These are phyloP conservation scores for Myocastor coypus DNA, from an alignment of 2,113 vertebrate species.

Conservation along the genomic window DNA sequence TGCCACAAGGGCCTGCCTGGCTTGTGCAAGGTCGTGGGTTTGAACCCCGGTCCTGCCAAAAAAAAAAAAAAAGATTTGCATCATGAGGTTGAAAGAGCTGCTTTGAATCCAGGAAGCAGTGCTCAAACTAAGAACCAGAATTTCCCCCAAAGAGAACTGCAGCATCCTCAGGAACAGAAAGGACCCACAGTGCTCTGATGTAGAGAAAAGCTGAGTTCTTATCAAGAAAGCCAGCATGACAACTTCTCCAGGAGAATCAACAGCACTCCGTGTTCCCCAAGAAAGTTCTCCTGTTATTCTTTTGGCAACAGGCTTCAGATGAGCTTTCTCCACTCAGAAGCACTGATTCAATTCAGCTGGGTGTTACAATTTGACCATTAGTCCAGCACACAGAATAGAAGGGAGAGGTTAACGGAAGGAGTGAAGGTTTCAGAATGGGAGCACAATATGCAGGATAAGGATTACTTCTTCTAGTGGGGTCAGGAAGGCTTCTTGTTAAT, in stretches of 20 bases:
- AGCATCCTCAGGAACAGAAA: neutral
- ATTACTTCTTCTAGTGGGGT: neutral
- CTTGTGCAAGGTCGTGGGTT: no score
- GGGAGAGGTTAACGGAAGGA: neutral
- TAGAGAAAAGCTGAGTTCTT: neutral
- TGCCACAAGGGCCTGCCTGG: no score
- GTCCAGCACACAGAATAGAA: neutral
- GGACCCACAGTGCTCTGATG: neutral
- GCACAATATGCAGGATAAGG: rapidly evolving
- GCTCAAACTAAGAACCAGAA: neutral
- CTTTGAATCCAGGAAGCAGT: neutral
- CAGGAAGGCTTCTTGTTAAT: neutral
- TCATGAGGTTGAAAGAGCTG: neutral
- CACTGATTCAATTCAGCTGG: neutral
- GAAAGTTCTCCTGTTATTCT: neutral
- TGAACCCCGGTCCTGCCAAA: no score
- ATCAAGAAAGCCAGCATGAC: neutral
- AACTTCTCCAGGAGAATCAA: neutral
- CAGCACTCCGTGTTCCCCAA: neutral
- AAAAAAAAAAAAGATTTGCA: no score
- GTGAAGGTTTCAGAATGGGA: rapidly evolving
- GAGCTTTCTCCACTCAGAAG: neutral
- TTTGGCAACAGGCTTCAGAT: neutral
- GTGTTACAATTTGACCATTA: neutral
- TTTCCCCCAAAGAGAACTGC: neutral